A percentile compares a stretch with the other conserved stretches of the same genome.
These are phyloP conservation scores for Tetrapedia diversipes DNA, from an alignment of 2,888 invertebrate species.

Conservation along the genomic window DNA sequence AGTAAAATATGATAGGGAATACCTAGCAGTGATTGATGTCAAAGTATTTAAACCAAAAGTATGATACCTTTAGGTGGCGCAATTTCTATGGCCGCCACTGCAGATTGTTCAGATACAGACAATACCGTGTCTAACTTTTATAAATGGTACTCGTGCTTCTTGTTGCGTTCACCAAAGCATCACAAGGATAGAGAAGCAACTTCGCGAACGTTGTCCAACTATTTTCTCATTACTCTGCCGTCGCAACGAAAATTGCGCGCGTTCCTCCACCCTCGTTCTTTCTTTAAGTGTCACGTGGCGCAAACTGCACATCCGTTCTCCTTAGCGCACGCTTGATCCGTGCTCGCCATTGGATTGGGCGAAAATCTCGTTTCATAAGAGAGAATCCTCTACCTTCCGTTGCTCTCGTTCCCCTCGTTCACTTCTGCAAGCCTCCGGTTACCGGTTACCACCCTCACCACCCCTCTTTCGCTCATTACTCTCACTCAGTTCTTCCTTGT, in stretches of 20 bases:
- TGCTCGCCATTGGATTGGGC: conserved; percentile 15
- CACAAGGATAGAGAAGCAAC: no score
- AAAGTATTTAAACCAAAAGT: no score
- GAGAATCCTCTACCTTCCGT: background rate
- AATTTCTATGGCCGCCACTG: no score
- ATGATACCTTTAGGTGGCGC: no score
- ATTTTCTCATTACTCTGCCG: conserved; percentile 6
- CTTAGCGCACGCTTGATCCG: conserved; percentile 7
- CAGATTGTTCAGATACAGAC: no score
- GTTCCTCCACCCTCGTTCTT: conserved; percentile 2
- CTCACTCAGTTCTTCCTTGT: background rate
- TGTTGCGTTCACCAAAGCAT: no score
- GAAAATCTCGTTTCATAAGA: conserved; percentile 17
- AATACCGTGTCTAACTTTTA: no score
- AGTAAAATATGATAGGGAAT: no score
- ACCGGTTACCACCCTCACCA: background rate
- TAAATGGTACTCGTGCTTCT: no score
- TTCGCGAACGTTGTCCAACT: conserved; percentile 1
- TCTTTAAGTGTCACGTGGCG: conserved; percentile 30
- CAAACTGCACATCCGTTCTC: conserved; percentile 23
- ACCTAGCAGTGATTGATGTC: no score
- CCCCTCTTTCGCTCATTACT: background rate
- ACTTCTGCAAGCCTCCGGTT: background rate
- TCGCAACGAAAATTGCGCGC: conserved; percentile 12
- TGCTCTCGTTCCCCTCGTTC: background rate